Base-by-base conservation (phyloP, 2,888 invertebrate genomes). In the Drosophila phalerata region DNA sequence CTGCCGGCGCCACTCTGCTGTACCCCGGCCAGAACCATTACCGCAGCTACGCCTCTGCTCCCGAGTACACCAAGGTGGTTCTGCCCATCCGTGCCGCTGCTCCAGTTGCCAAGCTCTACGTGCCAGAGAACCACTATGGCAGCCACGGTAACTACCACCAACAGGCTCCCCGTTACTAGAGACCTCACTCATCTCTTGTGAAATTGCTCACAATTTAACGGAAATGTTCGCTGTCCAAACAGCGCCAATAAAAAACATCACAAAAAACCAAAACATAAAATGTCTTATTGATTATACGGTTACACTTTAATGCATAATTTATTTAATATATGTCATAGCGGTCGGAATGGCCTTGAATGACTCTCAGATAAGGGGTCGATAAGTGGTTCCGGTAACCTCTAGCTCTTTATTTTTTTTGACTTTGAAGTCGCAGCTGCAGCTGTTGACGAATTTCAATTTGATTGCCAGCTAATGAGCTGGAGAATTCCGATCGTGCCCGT, bases 41-140 rank as follows among this genome's bases (percentile, higher is more conserved):
- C 79, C 80, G 73, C 30, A 61, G 78, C n/a, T 85, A 83, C 45
- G 60, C 79, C 15, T 85, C 90, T 17, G 81, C 90, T 5, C 76
- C 83, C 17, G 71, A 71, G 71, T 89, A 90, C 79, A 90, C 85
- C 71, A 83, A 81, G 73, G 82, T 91, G 25, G 53, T 85, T 8
- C 77, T 91, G 75, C 90, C 90, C 63, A 49, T 91, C 48, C 78
- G 80, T 25, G 72, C 80, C 28, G 79, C 82, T 10, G 75, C 69
- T 17, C 86, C 91, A n/a, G 86, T 90, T 37, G 90, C 90, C 79
- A 91, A 86, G 77, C 75, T 91, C 9, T 90, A 34, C 34, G 57
- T 86, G 25, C 90, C 90, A 19, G 76, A 82, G 57, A 60, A 79
- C 60, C 73, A 72, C 57, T 82, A 85, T 45, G 77, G 71, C 68